A percentile compares a stretch with the other conserved stretches of the same genome.
Conservation (phyloP, 2,113 vertebrate genomes). For the Nothobranchius kuhntae region DNA sequence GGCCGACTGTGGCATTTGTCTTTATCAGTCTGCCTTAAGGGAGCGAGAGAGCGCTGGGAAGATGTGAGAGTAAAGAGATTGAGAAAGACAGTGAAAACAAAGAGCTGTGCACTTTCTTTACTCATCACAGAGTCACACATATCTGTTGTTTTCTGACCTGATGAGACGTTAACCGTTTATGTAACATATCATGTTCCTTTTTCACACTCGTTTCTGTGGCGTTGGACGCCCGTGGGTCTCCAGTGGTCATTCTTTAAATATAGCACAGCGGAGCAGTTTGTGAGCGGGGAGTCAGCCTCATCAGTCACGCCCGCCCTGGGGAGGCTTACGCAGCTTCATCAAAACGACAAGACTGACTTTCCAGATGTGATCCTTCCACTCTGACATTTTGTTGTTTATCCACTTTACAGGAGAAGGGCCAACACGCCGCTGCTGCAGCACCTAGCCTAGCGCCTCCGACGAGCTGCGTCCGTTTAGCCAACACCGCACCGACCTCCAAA, state of each 20-base stretch:
- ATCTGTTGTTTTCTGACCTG: constrained; percentile 47
- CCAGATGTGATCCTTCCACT: constrained; percentile 68
- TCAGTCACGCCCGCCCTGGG: constrained; percentile 67
- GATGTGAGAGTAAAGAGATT: constrained; percentile 63
- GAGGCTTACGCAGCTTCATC: constrained; percentile 68
- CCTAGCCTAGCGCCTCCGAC: not conserved
- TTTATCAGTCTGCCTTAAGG: constrained; percentile 81
- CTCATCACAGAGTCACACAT: constrained; percentile 37
- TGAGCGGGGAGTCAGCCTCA: constrained; percentile 62
- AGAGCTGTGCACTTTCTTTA: constrained; percentile 43
- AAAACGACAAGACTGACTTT: constrained; percentile 76
- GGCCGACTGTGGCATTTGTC: constrained; percentile 82
- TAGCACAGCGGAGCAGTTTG: constrained; percentile 47
- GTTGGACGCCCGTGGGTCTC: constrained; percentile 10
- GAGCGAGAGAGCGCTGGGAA: constrained; percentile 55
- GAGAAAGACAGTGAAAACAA: constrained; percentile 53
- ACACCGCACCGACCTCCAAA: constrained; percentile 2
- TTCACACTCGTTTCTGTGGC: constrained; percentile 32
- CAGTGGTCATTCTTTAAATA: constrained; percentile 70
- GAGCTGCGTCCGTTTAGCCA: constrained; percentile 17
- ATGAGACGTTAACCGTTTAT: constrained; percentile 11
- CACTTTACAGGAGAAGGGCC: constrained; percentile 29
- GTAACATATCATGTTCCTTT: constrained; percentile 19
- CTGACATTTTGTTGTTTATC: constrained; percentile 70
- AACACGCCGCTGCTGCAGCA: not conserved